Conservation (phyloP, 1,140 invertebrate genomes). For the Whitmania pigra region DNA sequence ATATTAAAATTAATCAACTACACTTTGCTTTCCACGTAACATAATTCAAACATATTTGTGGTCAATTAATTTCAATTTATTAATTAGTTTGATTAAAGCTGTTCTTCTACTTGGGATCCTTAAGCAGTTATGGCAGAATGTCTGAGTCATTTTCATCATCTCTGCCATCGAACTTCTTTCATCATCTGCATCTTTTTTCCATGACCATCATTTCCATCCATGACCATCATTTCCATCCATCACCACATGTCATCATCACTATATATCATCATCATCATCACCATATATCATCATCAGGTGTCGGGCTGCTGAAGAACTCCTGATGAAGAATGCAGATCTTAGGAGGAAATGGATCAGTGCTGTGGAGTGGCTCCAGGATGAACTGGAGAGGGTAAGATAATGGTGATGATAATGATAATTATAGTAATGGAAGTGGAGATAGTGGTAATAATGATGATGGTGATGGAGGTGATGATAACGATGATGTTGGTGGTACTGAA, state of each 20-base stretch:
- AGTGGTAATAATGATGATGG: not conserved
- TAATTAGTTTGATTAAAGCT: too few relatives aligned
- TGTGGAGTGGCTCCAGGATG: slow-evolving; percentile 86
- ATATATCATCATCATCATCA: too few relatives aligned
- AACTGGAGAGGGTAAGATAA: slow-evolving; percentile 56
- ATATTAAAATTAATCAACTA: too few relatives aligned
- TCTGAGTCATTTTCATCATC: too few relatives aligned
- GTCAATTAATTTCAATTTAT: not conserved
- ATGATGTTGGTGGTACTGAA: not conserved
- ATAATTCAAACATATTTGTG: not conserved
- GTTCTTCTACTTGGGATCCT: too few relatives aligned
- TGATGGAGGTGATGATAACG: not conserved
- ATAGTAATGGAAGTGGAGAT: too few relatives aligned
- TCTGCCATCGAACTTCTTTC: too few relatives aligned
- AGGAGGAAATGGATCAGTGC: slow-evolving; percentile 72
- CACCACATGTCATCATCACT: slow-evolving; percentile 1
- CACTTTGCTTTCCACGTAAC: not conserved
- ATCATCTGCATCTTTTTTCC: too few relatives aligned
- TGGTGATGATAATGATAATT: not conserved
- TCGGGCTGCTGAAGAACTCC: slow-evolving; percentile 56
- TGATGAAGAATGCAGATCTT: slow-evolving; percentile 62
- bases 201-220: too few relatives aligned
- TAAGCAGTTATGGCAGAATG: too few relatives aligned
- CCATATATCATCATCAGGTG: slow-evolving; percentile 48
- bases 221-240: not conserved